phyloP scores from a whole-genome alignment of 2,797 vertebrate genomes.

The Hephaestus fuliginosus region DNA sequence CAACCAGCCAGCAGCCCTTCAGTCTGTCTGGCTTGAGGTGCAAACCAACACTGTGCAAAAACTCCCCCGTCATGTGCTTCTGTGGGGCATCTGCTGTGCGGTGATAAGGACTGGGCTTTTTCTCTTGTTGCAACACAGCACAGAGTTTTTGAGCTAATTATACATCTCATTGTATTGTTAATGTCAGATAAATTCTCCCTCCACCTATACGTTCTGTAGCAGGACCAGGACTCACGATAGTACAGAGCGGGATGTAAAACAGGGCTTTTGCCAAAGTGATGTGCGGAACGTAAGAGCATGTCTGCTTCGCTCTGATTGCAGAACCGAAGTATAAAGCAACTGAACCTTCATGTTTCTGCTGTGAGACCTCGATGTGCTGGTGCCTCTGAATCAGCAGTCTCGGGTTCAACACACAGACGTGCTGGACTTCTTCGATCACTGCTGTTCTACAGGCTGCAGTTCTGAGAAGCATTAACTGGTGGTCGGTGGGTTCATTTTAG shows the following conservation, averaged over 20 bases:
- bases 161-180: conserved; percentile 58
- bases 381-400: conserved; percentile 49
- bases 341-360: conserved; percentile 18
- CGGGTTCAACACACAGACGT: conserved; percentile 41
- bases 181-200: conserved; percentile 42
- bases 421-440: conserved; percentile 14
- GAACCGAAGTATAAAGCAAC: conserved; percentile 37
- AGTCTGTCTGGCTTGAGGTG: conserved; percentile 58
- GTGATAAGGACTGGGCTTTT: conserved; percentile 76
- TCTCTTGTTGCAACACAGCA: conserved; percentile 62
- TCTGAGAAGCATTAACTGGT: conserved; percentile 25
- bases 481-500: conserved; percentile 28
- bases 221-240: conserved; percentile 38
- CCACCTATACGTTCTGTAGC: conserved; percentile 33
- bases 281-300: conserved; percentile 31
- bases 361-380: conserved; percentile 18
- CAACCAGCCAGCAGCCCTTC: conserved; percentile 57
- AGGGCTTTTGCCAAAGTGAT: conserved; percentile 30
- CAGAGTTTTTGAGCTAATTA: conserved; percentile 72
- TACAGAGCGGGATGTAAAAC: conserved; percentile 24
- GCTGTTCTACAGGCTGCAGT: conserved; percentile 27
- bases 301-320: conserved; percentile 56
- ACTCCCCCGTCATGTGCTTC: conserved; percentile 56
- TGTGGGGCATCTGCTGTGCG: conserved; percentile 71
- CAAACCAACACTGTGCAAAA: conserved; percentile 62